Evolutionary conservation across 2,888 invertebrate species (phyloP), one percentile per base, ranked within the genome.

Genomic region (Drosophila diplacantha): DNA sequence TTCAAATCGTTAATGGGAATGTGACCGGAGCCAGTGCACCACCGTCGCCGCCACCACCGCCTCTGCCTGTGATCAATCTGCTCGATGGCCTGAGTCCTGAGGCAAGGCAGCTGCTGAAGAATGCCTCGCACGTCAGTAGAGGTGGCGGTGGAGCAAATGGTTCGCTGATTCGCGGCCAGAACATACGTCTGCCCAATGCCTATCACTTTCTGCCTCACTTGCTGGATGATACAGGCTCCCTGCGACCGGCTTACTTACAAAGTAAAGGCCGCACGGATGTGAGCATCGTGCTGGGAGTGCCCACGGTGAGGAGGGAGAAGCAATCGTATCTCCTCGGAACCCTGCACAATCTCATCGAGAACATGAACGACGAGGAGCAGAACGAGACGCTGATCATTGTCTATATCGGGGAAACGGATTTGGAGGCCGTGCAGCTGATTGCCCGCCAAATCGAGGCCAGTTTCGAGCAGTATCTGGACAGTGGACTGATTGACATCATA

Each of bases 151-250:
- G 65, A 2, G 49, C 68, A 0, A 62, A 78, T 31, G 87, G 89
- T 56, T 89, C 90, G 53, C 88, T 90, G 55, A 66, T 85, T 29
- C 66, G 51, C 12, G 52, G 71, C 5, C 88, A 88, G 51, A 88
- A 88, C 71, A 89, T 95, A 41, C 91, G 94, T 62, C 89, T 94
- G 60, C 95, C 96, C 3, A 94, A 95, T 67, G 92, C 95, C 62
- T 95, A 93, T 87, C 93, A 95, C 85, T 95, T 96, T 85, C 90
- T 97, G 75, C 97, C 97, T 2, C 96, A 97, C 88, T 90, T 97
- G 43, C 90, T 95, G 72, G 93, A 93, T 69, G 93, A 94, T 85
- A 93, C 93, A 0, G 90, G 91, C 69, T 95, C 95, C 78, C 89
- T 96, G 56, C 90, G 92, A 58, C 95, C 97, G 3, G 93, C 94